phyloP scores from a whole-genome alignment of 1,140 invertebrate species.

The Atta cephalotes region DNA sequence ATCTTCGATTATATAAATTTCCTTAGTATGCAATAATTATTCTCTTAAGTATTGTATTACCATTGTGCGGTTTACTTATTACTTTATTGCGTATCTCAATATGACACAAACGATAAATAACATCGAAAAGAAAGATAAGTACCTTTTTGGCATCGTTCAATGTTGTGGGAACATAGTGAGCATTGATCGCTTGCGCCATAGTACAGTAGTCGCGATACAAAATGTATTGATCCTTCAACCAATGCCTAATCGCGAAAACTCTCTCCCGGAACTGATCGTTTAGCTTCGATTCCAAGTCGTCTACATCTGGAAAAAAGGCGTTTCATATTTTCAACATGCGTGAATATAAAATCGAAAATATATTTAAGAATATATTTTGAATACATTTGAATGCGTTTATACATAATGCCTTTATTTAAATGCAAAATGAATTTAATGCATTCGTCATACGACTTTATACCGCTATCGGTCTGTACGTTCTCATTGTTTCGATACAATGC shows the following conservation, averaged over 20 bases:
- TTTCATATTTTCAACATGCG: not conserved
- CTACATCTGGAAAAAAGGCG: constrained; percentile 57
- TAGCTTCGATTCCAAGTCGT: not conserved
- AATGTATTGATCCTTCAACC: constrained; percentile 81
- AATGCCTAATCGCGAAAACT: constrained; percentile 77
- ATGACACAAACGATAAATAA: not conserved
- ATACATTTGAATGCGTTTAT: constrained; percentile 2
- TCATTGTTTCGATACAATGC: constrained; percentile 49
- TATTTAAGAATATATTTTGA: constrained; percentile 10
- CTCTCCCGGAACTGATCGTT: constrained; percentile 67
- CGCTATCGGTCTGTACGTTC: constrained; percentile 6
- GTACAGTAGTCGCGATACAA: constrained; percentile 78
- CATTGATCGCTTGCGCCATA: constrained; percentile 78
- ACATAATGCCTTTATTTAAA: constrained; percentile 36
- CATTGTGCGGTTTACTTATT: not conserved
- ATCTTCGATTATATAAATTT: not conserved
- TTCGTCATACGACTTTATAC: constrained; percentile 25
- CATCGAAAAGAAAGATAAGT: constrained; percentile 4
- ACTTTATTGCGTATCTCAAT: too few relatives aligned
- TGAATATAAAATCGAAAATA: not conserved
- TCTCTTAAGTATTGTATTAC: not conserved
- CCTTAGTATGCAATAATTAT: constrained; percentile 1
- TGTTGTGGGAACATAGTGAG: constrained; percentile 76
- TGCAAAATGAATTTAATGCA: constrained; percentile 41
- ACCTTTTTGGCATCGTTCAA: constrained; percentile 78